Evolutionary conservation across 1,140 invertebrate genomes (phyloP).

Genomic region (Pseudomyrmex pallidus): DNA sequence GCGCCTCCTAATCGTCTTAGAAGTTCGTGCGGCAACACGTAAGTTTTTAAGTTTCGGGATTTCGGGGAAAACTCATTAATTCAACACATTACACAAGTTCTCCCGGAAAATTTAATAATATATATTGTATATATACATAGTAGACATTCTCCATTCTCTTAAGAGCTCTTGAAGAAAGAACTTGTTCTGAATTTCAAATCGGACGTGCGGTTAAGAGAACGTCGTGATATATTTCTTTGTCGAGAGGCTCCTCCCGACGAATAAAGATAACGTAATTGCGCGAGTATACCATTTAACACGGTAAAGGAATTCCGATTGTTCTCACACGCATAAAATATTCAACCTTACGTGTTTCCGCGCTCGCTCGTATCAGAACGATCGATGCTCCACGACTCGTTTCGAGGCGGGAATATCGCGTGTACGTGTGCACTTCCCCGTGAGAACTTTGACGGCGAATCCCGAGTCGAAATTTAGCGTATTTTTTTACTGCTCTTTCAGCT

Average conservation of each 20-base stretch:
- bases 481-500: no score
- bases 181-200: conserved; percentile 3
- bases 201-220: background rate
- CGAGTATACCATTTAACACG: background rate
- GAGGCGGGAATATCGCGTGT: background rate
- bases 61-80: conserved; percentile 9
- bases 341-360: background rate
- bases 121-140: background rate
- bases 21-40: background rate
- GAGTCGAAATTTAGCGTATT: no score
- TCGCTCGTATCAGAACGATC: background rate
- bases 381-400: background rate
- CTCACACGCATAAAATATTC: background rate
- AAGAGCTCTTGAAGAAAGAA: background rate
- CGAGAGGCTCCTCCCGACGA: background rate
- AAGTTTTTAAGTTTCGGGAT: conserved; percentile 23
- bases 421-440: background rate
- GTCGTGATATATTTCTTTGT: no score
- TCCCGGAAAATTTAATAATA: background rate
- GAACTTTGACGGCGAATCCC: background rate
- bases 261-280: background rate
- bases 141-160: background rate
- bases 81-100: conserved; percentile 11
- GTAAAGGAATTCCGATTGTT: background rate
- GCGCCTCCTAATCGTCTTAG: background rate